These are phyloP conservation scores for Zaprionus lineosus DNA, from an alignment of 2,888 invertebrate genomes.

Conservation along the genomic window DNA sequence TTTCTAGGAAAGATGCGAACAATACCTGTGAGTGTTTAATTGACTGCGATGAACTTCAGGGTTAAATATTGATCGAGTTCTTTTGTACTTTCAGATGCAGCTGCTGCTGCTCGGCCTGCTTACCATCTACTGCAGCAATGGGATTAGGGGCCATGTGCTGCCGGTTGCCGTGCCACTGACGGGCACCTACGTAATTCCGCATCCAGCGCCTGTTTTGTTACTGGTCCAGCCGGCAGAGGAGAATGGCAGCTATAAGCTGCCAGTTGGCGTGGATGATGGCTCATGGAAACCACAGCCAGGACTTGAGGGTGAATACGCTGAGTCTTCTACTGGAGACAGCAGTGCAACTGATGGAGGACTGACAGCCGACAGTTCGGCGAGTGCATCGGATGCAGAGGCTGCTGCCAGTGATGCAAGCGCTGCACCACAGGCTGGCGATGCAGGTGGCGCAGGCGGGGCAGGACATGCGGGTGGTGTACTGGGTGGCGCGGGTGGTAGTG, in stretches of 20 bases:
- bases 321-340: constrained; percentile 12
- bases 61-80: not conserved
- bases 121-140: constrained; percentile 18
- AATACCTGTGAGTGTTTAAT: constrained; percentile 44
- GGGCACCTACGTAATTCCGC: constrained; percentile 57
- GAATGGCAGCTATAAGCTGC: constrained; percentile 60
- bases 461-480: constrained; percentile 61
- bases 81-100: constrained; percentile 34
- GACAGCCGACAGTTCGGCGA: constrained; percentile 27
- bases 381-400: constrained; percentile 26
- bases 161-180: constrained; percentile 38
- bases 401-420: constrained; percentile 16
- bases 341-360: constrained; percentile 9
- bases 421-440: constrained; percentile 47
- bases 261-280: constrained; percentile 48
- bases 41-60: not conserved
- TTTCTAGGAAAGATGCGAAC: constrained; percentile 37
- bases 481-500: constrained; percentile 65
- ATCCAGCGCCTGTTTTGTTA: constrained; percentile 29
- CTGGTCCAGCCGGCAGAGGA: constrained; percentile 38
- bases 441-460: constrained; percentile 59
- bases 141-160: constrained; percentile 39
- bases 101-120: constrained; percentile 41
- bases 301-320: constrained; percentile 47
- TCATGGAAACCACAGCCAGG: constrained; percentile 51